A percentile compares a stretch with the other conserved stretches of the same genome.
phyloP scores from a whole-genome alignment of 2,113 vertebrate genomes.

The Ictalurus punctatus region DNA sequence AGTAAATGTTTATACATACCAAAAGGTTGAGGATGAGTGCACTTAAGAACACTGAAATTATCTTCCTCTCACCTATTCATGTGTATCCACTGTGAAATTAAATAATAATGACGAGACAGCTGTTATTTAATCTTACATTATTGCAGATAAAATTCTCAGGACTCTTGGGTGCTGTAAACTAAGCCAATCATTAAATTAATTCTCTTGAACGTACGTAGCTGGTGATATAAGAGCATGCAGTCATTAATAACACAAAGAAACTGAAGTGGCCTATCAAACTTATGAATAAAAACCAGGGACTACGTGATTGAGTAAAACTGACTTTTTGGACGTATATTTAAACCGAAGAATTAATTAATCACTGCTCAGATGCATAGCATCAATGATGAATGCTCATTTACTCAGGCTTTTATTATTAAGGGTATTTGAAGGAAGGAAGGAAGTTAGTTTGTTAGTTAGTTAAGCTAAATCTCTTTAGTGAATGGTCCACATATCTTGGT shows the following conservation, averaged over 20 bases:
- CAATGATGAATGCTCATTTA: background rate
- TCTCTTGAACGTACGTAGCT: background rate
- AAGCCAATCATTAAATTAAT: slow-evolving; percentile 74
- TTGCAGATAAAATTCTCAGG: slow-evolving; percentile 61
- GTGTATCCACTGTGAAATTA: slow-evolving; percentile 75
- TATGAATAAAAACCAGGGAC: background rate
- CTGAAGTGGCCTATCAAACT: background rate
- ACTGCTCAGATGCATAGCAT: background rate
- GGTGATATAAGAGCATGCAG: slow-evolving; percentile 67
- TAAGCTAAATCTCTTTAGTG: background rate
- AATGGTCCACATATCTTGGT: background rate
- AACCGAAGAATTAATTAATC: too few species aligned
- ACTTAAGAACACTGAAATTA: slow-evolving; percentile 62
- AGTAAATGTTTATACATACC: slow-evolving; percentile 47
- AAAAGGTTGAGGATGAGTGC: slow-evolving; percentile 39
- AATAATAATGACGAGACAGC: slow-evolving; percentile 63
- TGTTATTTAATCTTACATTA: slow-evolving; percentile 63
- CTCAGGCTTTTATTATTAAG: background rate
- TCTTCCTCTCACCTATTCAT: slow-evolving; percentile 71
- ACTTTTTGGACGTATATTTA: background rate
- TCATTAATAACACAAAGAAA: slow-evolving; percentile 55
- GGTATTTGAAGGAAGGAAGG: background rate
- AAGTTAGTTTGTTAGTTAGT: background rate
- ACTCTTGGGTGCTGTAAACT: slow-evolving; percentile 55
- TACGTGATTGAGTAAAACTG: background rate